Percentiles rank a stretch among this genome's conserved stretches.
phyloP scores from a whole-genome alignment of 2,888 invertebrate genomes.

The Periphyllus acericola region DNA sequence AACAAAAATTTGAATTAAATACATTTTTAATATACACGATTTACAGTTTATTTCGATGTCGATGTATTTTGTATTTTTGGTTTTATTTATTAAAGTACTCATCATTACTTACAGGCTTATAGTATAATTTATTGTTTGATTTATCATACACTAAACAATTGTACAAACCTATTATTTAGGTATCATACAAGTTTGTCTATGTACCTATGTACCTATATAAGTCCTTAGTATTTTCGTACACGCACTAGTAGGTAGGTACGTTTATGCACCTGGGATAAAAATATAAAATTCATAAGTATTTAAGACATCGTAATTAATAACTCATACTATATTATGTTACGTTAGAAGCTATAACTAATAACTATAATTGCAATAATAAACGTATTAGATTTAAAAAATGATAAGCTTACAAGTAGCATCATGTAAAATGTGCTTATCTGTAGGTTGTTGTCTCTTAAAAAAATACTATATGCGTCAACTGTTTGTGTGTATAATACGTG shows the following conservation, averaged over 20 bases:
- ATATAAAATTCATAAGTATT: background rate
- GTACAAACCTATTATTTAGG: background rate
- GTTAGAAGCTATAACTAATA: background rate
- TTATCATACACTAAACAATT: background rate
- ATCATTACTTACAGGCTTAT: background rate
- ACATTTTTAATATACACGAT: no score
- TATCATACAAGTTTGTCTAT: background rate
- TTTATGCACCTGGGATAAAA: background rate
- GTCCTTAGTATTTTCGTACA: background rate
- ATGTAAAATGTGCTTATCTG: background rate
- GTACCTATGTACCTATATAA: background rate
- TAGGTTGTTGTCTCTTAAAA: slow-evolving; percentile 30
- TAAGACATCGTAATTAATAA: background rate
- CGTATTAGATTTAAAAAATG: background rate
- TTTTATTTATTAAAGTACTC: no score
- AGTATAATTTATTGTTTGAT: background rate
- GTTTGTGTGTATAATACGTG: background rate
- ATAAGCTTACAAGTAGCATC: background rate
- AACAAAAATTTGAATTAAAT: no score
- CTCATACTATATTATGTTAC: no score
- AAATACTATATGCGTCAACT: background rate
- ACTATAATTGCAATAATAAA: background rate
- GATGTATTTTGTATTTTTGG: no score
- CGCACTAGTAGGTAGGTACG: background rate
- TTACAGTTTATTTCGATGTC: no score